Conservation (phyloP, 2,888 invertebrate species). For the Andrena fulva region DNA sequence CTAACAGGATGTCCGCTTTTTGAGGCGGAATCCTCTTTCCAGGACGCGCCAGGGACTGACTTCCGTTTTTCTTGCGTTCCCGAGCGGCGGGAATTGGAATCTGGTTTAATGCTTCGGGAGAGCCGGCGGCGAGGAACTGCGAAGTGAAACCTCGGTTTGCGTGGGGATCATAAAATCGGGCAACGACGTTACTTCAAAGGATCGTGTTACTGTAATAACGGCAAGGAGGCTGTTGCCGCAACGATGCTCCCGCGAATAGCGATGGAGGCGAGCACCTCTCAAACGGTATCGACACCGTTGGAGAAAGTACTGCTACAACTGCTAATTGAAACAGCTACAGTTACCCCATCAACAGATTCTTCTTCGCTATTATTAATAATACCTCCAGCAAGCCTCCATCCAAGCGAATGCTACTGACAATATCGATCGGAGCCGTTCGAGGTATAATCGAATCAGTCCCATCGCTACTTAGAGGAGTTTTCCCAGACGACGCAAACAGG, state of each 20-base stretch:
- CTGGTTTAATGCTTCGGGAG: constrained; percentile 59
- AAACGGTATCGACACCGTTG: constrained; percentile 5
- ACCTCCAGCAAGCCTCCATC: background rate
- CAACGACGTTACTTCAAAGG: constrained; percentile 53
- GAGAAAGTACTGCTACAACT: no score
- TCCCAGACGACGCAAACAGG: background rate
- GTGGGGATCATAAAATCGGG: constrained; percentile 58
- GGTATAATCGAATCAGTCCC: background rate
- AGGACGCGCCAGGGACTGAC: constrained; percentile 17
- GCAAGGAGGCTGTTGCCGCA: constrained; percentile 44
- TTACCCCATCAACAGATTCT: background rate
- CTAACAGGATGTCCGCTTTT: constrained; percentile 18
- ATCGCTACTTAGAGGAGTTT: background rate
- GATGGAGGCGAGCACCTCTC: constrained; percentile 41
- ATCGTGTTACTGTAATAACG: constrained; percentile 59
- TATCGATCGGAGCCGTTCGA: background rate
- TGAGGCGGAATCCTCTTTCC: background rate
- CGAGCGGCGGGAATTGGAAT: constrained; percentile 48
- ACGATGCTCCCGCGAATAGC: constrained; percentile 32
- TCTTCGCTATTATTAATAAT: no score
- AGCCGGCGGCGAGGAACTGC: constrained; percentile 48
- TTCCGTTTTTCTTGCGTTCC: constrained; percentile 52
- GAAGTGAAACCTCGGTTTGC: constrained; percentile 55
- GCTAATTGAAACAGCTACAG: background rate
- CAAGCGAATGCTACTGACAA: no score